phyloP scores from a whole-genome alignment of 2,888 invertebrate genomes.

The Athrips mouffetella region DNA sequence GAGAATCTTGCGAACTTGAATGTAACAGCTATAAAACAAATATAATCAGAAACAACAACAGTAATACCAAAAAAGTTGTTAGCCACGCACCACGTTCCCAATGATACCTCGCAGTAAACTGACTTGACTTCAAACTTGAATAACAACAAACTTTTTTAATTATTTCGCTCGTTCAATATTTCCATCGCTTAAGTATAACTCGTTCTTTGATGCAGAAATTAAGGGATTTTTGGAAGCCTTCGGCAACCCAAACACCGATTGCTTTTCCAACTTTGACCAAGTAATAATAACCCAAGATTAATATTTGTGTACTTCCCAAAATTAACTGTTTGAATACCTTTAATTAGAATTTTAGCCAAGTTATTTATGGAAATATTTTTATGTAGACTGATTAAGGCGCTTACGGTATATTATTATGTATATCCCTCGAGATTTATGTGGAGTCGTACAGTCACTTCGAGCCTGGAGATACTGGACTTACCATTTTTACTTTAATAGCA shows the following conservation, averaged over 20 bases:
- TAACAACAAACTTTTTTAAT: constrained; percentile 8
- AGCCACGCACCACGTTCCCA: not conserved
- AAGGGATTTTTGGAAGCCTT: constrained; percentile 1
- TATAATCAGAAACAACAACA: constrained; percentile 2
- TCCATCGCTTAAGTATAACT: not conserved
- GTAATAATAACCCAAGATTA: constrained; percentile 1
- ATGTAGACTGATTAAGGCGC: too few relatives aligned
- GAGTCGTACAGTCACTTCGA: too few relatives aligned
- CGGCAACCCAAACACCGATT: constrained; percentile 2
- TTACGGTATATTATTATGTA: too few relatives aligned
- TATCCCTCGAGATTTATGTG: too few relatives aligned
- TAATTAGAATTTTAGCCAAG: too few relatives aligned
- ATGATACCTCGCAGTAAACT: constrained; percentile 4
- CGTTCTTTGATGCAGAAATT: not conserved
- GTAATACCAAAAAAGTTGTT: not conserved
- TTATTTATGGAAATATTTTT: too few relatives aligned
- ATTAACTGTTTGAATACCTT: not conserved
- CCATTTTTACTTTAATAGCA: too few relatives aligned
- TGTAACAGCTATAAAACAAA: constrained; percentile 13
- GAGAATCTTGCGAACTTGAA: constrained; percentile 19
- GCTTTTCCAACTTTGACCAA: not conserved
- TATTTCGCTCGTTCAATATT: not conserved
- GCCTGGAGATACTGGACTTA: too few relatives aligned
- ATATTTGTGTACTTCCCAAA: not conserved
- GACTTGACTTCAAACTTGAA: not conserved